A percentile compares a stretch with the other conserved stretches of the same genome.
These are phyloP conservation scores for Gymnocypris eckloni DNA, from an alignment of 2,797 vertebrate genomes.

Conservation along the genomic window DNA sequence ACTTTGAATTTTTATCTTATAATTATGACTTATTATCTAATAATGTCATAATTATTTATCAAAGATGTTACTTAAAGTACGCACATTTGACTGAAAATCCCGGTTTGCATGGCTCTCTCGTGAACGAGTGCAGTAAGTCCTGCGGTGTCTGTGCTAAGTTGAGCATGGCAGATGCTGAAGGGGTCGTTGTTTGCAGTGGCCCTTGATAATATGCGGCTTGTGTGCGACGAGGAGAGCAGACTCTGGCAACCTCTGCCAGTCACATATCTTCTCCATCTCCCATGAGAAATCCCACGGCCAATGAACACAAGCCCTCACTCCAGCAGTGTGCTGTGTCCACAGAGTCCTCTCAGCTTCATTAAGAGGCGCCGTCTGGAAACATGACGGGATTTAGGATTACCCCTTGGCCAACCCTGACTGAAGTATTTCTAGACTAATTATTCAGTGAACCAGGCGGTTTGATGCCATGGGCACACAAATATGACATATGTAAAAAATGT, in stretches of 20 bases:
- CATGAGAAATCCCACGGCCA: constrained; percentile 48
- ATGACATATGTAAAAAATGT: neutral
- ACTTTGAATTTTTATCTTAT: neutral
- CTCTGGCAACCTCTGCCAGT: constrained; percentile 45
- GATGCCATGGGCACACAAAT: neutral
- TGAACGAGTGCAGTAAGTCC: neutral
- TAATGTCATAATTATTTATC: neutral
- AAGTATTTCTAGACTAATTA: constrained; percentile 3
- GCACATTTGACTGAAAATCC: neutral
- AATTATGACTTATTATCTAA: neutral
- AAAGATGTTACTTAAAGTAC: neutral
- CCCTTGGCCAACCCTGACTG: neutral
- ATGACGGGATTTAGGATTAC: neutral
- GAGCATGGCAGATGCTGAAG: constrained; percentile 34
- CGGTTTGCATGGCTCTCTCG: neutral
- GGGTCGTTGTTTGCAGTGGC: constrained; percentile 38
- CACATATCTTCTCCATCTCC: constrained; percentile 50
- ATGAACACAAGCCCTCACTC: constrained; percentile 51
- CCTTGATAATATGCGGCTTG: constrained; percentile 49
- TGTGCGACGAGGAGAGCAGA: constrained; percentile 21
- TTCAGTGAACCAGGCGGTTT: neutral
- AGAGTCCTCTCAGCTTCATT: constrained; percentile 43
- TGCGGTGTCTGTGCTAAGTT: constrained; percentile 39
- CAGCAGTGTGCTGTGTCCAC: constrained; percentile 28
- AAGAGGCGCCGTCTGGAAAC: constrained; percentile 36